Conservation (phyloP, 2,113 vertebrate species). For the Epinephelus cyanopodus region DNA sequence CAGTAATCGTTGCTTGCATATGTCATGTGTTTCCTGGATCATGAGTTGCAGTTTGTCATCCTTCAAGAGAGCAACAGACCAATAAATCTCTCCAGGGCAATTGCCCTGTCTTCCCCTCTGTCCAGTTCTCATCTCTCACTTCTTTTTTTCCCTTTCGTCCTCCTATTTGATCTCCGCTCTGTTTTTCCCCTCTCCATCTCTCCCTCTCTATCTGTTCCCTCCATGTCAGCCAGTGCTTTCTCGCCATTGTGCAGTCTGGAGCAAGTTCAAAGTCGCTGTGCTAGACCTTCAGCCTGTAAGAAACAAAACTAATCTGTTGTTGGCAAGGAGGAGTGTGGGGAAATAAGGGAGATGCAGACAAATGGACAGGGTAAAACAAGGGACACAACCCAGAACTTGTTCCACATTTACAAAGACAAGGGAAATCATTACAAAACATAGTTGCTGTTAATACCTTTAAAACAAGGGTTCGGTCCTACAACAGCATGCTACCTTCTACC, state of each 20-base stretch:
- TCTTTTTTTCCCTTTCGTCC: not conserved
- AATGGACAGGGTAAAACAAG: not conserved
- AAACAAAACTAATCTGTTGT: constrained; percentile 14
- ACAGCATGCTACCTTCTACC: not conserved
- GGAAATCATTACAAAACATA: not conserved
- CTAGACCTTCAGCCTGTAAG: not conserved
- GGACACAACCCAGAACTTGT: not conserved
- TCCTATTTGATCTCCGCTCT: constrained; percentile 21
- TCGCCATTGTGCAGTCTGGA: constrained; percentile 26
- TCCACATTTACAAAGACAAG: not conserved
- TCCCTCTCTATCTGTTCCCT: not conserved
- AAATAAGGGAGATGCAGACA: not conserved
- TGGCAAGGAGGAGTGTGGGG: not conserved
- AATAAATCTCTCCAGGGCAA: constrained; percentile 19
- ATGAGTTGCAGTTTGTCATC: constrained; percentile 22
- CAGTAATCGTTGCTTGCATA: not conserved
- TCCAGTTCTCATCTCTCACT: not conserved
- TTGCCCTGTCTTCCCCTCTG: not conserved
- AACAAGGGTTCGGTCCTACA: not conserved
- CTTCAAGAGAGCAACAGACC: constrained; percentile 12
- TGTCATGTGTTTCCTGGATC: constrained; percentile 22
- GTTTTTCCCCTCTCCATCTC: not conserved
- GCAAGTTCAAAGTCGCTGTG: constrained; percentile 26
- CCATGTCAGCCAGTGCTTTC: constrained; percentile 9
- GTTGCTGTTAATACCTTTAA: not conserved